Evolutionary conservation across 2,113 vertebrate genomes (phyloP).

Genomic region (Lipophrys pholis): DNA sequence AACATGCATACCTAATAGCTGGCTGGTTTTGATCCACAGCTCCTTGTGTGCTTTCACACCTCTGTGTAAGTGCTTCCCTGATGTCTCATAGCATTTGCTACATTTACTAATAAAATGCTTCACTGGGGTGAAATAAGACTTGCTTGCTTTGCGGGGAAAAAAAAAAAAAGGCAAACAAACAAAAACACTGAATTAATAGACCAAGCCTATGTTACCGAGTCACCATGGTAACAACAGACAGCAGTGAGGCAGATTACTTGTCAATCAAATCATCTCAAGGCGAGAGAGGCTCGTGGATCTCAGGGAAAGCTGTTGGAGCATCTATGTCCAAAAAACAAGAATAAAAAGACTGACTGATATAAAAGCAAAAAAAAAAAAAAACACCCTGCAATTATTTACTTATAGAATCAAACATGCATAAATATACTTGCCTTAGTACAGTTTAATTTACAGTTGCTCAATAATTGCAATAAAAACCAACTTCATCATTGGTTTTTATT

Average conservation of each 20-base stretch:
- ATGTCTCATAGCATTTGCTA: constrained; percentile 32
- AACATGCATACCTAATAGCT: background rate
- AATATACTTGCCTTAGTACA: background rate
- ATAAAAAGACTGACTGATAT: background rate
- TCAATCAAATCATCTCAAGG: constrained; percentile 51
- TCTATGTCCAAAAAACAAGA: background rate
- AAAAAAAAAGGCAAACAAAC: constrained; percentile 35
- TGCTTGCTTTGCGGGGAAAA: constrained; percentile 13
- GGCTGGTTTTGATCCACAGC: constrained; percentile 18
- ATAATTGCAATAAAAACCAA: background rate
- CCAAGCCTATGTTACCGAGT: constrained; percentile 45
- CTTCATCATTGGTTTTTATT: background rate
- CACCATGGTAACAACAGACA: constrained; percentile 65
- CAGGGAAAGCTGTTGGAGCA: background rate
- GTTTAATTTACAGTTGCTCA: background rate
- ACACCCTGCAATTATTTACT: background rate
- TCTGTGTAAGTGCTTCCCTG: background rate
- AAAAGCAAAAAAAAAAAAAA: constrained; percentile 3
- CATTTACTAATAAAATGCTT: constrained; percentile 48
- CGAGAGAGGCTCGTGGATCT: constrained; percentile 22
- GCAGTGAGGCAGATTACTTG: constrained; percentile 37
- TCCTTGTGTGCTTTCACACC: constrained; percentile 17
- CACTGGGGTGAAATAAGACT: constrained; percentile 26
- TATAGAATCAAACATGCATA: background rate
- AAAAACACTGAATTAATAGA: constrained; percentile 22